phyloP scores from a whole-genome alignment of 2,888 invertebrate species.

The Polydrusus tereticollis region DNA sequence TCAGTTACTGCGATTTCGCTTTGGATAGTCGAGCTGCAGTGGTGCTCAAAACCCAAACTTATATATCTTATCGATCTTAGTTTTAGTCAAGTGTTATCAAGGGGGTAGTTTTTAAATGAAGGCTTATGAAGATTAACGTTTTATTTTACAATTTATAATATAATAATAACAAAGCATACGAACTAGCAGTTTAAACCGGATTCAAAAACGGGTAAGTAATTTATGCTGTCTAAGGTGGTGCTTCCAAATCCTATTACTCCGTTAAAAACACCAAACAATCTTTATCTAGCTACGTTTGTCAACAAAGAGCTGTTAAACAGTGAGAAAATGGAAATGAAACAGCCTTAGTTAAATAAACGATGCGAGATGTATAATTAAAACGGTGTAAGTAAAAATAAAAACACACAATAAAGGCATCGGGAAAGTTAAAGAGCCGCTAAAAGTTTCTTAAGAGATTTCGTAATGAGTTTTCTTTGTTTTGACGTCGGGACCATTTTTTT shows the following conservation, averaged over 20 bases:
- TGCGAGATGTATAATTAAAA: slow-evolving; percentile 40
- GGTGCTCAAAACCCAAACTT: too few relatives aligned
- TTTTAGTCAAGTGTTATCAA: too few relatives aligned
- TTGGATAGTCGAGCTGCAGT: too few relatives aligned
- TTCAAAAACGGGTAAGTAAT: too few relatives aligned
- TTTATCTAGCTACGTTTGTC: not conserved
- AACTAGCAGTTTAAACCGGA: too few relatives aligned
- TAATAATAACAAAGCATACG: too few relatives aligned
- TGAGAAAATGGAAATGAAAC: slow-evolving; percentile 38
- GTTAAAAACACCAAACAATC: slow-evolving; percentile 8
- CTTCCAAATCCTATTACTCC: not conserved
- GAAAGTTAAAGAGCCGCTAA: slow-evolving; percentile 32
- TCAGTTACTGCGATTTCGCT: too few relatives aligned
- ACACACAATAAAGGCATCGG: slow-evolving; percentile 38
- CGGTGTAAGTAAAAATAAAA: slow-evolving; percentile 32
- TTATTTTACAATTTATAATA: too few relatives aligned
- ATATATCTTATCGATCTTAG: too few relatives aligned
- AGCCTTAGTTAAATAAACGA: slow-evolving; percentile 33
- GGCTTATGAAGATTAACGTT: too few relatives aligned
- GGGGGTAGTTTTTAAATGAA: too few relatives aligned
- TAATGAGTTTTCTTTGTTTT: slow-evolving; percentile 42
- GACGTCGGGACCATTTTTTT: slow-evolving; percentile 36
- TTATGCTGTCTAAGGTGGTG: not conserved
- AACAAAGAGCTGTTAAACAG: slow-evolving; percentile 20
- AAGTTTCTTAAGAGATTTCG: slow-evolving; percentile 40